A percentile compares a stretch with the other conserved stretches of the same genome.
phyloP scores from a whole-genome alignment of 2,113 vertebrate genomes.

The Heterotilapia buettikoferi region DNA sequence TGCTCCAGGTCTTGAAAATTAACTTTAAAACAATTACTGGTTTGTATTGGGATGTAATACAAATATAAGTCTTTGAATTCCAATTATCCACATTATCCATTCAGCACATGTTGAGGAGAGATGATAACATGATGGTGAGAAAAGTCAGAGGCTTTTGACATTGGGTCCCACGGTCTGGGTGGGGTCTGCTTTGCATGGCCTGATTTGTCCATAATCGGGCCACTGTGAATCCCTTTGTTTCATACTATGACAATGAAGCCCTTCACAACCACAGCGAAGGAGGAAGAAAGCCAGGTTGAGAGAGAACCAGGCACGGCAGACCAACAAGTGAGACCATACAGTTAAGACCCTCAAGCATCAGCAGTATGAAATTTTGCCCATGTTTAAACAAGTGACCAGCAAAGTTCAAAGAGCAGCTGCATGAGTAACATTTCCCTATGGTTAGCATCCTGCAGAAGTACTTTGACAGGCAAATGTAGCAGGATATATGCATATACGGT shows the following conservation, averaged over 20 bases:
- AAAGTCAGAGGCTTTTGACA: constrained; percentile 7
- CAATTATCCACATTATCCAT: not conserved
- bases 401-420: not conserved
- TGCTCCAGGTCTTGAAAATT: not conserved
- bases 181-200: constrained; percentile 50
- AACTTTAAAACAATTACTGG: not conserved
- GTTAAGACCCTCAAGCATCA: not conserved
- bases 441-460: constrained; percentile 39
- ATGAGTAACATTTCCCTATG: constrained; percentile 38
- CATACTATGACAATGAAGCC: constrained; percentile 32
- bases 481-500: not conserved
- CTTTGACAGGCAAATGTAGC: constrained; percentile 70
- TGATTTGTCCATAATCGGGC: constrained; percentile 22
- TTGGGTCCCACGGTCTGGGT: constrained; percentile 9
- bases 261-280: constrained; percentile 14
- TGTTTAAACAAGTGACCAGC: not conserved
- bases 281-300: not conserved
- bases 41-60: not conserved
- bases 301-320: not conserved
- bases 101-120: not conserved
- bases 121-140: not conserved
- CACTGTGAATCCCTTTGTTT: constrained; percentile 48
- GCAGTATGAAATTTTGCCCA: not conserved
- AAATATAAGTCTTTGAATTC: not conserved
- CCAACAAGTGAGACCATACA: not conserved